Base-by-base conservation (phyloP, 2,113 vertebrate species). In the Misgurnus anguillicaudatus region DNA sequence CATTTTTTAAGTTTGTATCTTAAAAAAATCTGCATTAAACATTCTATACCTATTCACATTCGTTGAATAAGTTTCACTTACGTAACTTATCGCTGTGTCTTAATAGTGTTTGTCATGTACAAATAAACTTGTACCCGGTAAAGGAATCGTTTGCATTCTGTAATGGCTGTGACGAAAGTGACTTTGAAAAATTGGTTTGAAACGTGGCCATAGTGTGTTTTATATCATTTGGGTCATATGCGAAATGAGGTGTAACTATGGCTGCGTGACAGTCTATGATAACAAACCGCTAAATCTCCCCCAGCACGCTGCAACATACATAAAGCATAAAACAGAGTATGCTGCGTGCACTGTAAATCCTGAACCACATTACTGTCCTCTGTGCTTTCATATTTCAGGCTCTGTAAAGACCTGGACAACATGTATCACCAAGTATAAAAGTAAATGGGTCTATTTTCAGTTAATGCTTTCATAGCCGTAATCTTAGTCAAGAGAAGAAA, bases 181-280 rank as follows among this genome's bases (percentile, higher is more conserved):
- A 58, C 70, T 14, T 60, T 42, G 70, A 73, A n/a, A 42, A 73
- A 73, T 73, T 42, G 24, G 38, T 7, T 7, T 60, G 38, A 60
- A 58, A 42, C 58, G n/a, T 19, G 58, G 38, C 71, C 41, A 73
- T 24, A 31, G 76, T 55, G 70, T 69, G 70, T 82, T 75, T 62
- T 63, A 68, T 82, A 67, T 74, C 36, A 78, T 58, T 16, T 36
- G 63, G 57, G 24, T 53, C 38, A 74, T 55, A 65, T 60, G 66
- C 68, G 9, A 77, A 82, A 71, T 72, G 67, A 79, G 19, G 57
- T 82, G 81, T 64, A 65, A 45, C 75, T 16, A 71, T 77, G 75
- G 74, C 73, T 24, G 42, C 77, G 58, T 81, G 47, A 57, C 57
- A 63, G 65, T 41, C 57, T 62, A 73, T 24, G 24, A 69, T 70